These are phyloP conservation scores for Xylota sylvarum DNA, from an alignment of 2,888 invertebrate species.

Conservation along the genomic window DNA sequence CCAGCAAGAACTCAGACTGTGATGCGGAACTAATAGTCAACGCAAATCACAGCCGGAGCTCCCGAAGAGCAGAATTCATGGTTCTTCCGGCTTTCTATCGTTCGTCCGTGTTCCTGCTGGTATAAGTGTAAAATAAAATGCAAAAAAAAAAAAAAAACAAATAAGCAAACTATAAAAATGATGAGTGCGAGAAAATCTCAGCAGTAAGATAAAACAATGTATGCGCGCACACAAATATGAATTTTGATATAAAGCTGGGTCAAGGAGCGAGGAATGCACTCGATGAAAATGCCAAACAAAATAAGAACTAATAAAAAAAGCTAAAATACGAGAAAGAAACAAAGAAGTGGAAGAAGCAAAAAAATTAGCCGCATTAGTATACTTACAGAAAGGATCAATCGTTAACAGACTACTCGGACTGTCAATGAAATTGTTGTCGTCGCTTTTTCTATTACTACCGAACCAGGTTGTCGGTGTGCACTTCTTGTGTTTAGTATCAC, in stretches of 20 bases:
- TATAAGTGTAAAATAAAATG: slow-evolving; percentile 32
- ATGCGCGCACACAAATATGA: slow-evolving; percentile 20
- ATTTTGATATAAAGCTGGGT: slow-evolving; percentile 37
- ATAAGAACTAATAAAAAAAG: not conserved
- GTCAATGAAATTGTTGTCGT: slow-evolving; percentile 89
- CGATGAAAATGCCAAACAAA: not conserved
- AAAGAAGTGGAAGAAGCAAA: not conserved
- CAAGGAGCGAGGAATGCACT: not conserved
- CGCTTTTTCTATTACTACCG: slow-evolving; percentile 75
- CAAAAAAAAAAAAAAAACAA: slow-evolving; percentile 10
- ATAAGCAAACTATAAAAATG: slow-evolving; percentile 11
- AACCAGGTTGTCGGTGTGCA: slow-evolving; percentile 52
- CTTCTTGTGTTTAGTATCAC: slow-evolving; percentile 70
- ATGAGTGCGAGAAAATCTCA: slow-evolving; percentile 16
- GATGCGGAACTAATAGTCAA: slow-evolving; percentile 89
- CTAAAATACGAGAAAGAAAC: not conserved
- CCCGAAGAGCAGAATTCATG: slow-evolving; percentile 86
- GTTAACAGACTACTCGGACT: slow-evolving; percentile 82
- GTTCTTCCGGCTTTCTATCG: not conserved
- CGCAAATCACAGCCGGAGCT: slow-evolving; percentile 93
- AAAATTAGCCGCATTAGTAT: slow-evolving; percentile 25
- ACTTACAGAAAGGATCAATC: slow-evolving; percentile 80
- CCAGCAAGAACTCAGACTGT: slow-evolving; percentile 98
- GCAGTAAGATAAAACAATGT: slow-evolving; percentile 15
- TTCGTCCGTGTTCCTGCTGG: not conserved